Base-by-base conservation (phyloP, 2,113 vertebrate genomes). In the Coracopsis vasa region DNA sequence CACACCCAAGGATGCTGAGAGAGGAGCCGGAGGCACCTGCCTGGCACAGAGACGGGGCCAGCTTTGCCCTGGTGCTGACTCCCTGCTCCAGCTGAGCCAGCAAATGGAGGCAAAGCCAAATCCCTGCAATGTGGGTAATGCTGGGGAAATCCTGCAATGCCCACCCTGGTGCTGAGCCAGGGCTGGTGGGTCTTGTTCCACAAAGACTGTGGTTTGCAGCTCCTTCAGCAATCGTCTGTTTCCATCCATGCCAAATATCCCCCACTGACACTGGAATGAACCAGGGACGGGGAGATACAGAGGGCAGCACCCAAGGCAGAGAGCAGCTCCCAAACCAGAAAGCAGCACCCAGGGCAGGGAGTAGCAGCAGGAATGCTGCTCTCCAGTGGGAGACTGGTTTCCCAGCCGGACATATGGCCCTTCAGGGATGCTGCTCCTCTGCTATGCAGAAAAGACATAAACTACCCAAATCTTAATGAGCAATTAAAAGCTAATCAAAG, bases 401-500 rank as follows among this genome's bases (percentile, higher is more conserved):
- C 18, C 56, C 17, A 16, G 42, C 65, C 11, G 48, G 71, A 25
- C 47, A 13, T 51, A 9, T 0, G 0, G 25, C 53, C 58, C 48
- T 33, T 41, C 35, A 31, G 53, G 61, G 58, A 9, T 60, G 27
- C 77, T 89, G 71, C 74, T 69, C 42, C 60, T 73, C 88, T 75
- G 61, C 54, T 47, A 1, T 0, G 7, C 44, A 77, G 80, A 60
- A 62, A 45, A 81, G 65, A 16, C 7, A 3, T 21, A 58, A 88
- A 80, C 44, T 77, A 92, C 41, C 44, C 77, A 78, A 84, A 79
- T 39, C 84, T 85, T 91, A 94, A 95, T 13, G 87, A 95, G 71
- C 95, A 95, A 89, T 92, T 94, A 96, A 88, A 85, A 79, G 74
- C 78, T 94, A 95, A 94, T 95, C 91, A 87, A 87, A 92, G 84